Percentiles rank a stretch among this genome's conserved stretches.
These are phyloP conservation scores for Heliconius melpomene DNA, from an alignment of 1,140 invertebrate genomes.

Conservation along the genomic window DNA sequence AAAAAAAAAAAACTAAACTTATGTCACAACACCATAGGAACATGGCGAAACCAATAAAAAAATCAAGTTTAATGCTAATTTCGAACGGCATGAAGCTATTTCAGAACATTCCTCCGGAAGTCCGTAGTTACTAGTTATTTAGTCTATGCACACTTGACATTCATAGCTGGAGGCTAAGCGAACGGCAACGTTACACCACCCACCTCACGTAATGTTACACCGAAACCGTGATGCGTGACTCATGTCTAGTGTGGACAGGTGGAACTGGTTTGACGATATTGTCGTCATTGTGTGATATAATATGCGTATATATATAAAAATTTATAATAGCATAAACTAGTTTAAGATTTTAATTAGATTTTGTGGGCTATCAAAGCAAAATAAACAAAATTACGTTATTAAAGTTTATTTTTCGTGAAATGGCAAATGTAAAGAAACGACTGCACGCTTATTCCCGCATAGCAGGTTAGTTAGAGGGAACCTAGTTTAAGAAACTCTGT, in stretches of 20 bases:
- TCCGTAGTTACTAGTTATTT: conserved; percentile 10
- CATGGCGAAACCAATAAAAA: background rate
- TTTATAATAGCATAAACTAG: background rate
- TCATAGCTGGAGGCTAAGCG: conserved; percentile 18
- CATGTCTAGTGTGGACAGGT: conserved; percentile 22
- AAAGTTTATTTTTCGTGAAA: no score
- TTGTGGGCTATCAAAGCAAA: background rate
- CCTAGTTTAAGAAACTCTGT: no score
- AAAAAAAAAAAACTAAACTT: no score
- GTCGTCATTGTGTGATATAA: background rate
- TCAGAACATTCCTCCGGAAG: conserved; percentile 12
- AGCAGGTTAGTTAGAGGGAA: no score
- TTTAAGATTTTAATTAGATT: background rate
- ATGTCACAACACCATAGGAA: background rate
- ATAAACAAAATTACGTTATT: no score
- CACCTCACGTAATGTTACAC: conserved; percentile 36
- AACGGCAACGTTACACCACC: conserved; percentile 28
- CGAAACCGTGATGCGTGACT: conserved; percentile 22
- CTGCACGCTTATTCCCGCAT: no score
- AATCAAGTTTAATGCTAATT: background rate
- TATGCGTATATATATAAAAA: background rate
- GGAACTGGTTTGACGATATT: conserved; percentile 21
- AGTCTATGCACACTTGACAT: conserved; percentile 26
- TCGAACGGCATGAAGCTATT: background rate
- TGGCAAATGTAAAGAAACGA: no score